These are phyloP conservation scores for Choloepus didactylus DNA, from an alignment of 2,797 vertebrate genomes.

Conservation along the genomic window DNA sequence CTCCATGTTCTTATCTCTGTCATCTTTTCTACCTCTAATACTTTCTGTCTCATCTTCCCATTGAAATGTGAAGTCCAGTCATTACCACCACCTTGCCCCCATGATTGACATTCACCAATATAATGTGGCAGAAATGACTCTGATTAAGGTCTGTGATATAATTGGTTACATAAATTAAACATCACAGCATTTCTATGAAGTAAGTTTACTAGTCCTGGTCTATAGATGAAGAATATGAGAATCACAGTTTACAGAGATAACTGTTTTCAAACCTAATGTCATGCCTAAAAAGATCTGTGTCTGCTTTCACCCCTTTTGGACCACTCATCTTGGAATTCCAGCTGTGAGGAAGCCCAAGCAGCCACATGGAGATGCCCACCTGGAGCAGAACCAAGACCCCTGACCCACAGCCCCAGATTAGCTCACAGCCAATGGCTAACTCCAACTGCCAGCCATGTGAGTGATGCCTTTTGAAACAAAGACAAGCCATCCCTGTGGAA, in stretches of 20 bases:
- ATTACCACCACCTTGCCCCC: fast-evolving
- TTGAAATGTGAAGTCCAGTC: not conserved
- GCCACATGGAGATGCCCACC: not conserved
- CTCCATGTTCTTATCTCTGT: not conserved
- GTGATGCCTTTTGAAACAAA: not conserved
- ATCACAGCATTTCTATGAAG: not conserved
- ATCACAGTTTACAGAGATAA: not conserved
- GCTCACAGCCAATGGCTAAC: not conserved
- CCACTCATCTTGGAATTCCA: not conserved
- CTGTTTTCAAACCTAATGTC: not conserved
- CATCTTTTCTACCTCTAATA: not conserved
- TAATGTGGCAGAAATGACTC: not conserved
- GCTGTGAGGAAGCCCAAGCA: not conserved
- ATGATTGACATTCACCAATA: not conserved
- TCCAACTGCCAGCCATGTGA: not conserved
- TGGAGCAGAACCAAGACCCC: not conserved
- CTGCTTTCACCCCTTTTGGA: not conserved
- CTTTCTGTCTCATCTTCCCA: not conserved
- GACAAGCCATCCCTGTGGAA: not conserved
- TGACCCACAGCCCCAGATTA: not conserved
- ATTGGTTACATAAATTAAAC: not conserved
- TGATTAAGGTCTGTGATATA: not conserved
- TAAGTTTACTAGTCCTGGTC: not conserved
- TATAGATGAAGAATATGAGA: not conserved
- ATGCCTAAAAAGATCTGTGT: not conserved